A percentile compares a stretch with the other conserved stretches of the same genome.
Conservation (phyloP, 1,140 invertebrate species). For the Amphibalanus amphitrite region DNA sequence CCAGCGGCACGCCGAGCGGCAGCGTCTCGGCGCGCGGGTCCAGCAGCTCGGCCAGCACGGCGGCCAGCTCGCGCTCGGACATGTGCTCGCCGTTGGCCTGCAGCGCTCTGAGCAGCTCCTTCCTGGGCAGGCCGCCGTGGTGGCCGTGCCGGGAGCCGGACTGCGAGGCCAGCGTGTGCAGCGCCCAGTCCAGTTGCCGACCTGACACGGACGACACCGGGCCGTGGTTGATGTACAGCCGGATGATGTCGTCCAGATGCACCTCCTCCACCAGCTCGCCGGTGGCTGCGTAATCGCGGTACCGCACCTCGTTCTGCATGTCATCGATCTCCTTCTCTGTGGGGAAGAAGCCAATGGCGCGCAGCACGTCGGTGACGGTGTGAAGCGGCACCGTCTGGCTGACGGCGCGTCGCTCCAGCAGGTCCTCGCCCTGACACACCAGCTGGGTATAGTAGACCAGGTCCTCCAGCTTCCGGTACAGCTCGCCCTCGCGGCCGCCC, state of each 20-base stretch:
- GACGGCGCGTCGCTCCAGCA: conserved; percentile 34
- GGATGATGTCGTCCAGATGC: conserved; percentile 48
- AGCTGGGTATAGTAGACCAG: conserved; percentile 56
- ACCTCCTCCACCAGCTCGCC: conserved; percentile 35
- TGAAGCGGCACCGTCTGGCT: conserved; percentile 37
- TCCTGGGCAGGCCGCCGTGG: not conserved
- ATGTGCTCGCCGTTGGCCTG: not conserved
- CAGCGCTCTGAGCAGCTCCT: not conserved
- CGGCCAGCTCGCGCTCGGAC: not conserved
- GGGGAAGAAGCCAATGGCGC: conserved; percentile 52
- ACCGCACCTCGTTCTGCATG: conserved; percentile 44
- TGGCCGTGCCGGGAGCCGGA: not conserved
- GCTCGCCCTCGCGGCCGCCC: conserved; percentile 35
- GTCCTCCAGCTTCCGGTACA: conserved; percentile 47
- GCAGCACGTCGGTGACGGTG: conserved; percentile 48
- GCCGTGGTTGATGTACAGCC: conserved; percentile 50
- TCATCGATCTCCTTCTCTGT: conserved; percentile 52
- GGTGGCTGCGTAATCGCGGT: conserved; percentile 35
- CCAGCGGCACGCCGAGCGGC: not conserved
- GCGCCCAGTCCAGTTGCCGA: not conserved
- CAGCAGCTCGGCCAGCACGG: not conserved
- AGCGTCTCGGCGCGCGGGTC: not conserved
- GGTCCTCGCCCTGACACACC: conserved; percentile 45
- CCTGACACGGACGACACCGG: conserved; percentile 24
- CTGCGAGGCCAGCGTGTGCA: not conserved